Evolutionary conservation across 2,113 vertebrate species (phyloP), one percentile per base, ranked within the genome.

Genomic region (Gracilinanus agilis): DNA sequence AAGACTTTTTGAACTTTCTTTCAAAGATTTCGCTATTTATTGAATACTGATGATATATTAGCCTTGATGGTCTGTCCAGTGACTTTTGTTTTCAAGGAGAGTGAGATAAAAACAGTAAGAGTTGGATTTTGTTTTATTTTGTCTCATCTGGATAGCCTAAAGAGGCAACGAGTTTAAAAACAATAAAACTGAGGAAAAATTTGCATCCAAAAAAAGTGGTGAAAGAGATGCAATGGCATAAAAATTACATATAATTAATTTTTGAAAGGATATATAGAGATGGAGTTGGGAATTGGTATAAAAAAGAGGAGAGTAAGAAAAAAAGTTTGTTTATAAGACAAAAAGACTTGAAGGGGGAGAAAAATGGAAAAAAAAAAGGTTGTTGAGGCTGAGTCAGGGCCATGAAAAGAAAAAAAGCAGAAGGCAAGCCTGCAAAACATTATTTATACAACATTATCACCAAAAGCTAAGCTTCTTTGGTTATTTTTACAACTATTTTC

Each of bases 181-280:
- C 27, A 40, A 49, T 49, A 49, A 44, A 12, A 53, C 1, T 89
- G 75, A 91, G 54, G n/a, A 93, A 44, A 90, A 40, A 53, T 89
- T 13, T 93, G 24, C 67, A 58, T 24, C 90, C 24, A 29, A 61
- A 10, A 53, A 24, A 94, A 21, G 8, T 89, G 1, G 29, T 44
- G 0, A 90, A 89, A 90, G 0, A 40, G 2, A 9, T 29, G 54
- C 0, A 34, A 49, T 40, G 55, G 91, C 44, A 7, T 44, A 55
- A 1, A 49, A 96, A 55, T 94, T 67, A 96, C 88, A 58, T 55
- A 13, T 8, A 96, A 92, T 44, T 54, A 24, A 21, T 90, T 2
- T 9, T 53, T 55, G 19, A 34, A 44, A 1, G 44, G 24, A 56
- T 91, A 7, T 9, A 90, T 6, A 83, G 27, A 89, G 23, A 83